Conservation (phyloP, 1,140 invertebrate genomes). For the Mya arenaria region DNA sequence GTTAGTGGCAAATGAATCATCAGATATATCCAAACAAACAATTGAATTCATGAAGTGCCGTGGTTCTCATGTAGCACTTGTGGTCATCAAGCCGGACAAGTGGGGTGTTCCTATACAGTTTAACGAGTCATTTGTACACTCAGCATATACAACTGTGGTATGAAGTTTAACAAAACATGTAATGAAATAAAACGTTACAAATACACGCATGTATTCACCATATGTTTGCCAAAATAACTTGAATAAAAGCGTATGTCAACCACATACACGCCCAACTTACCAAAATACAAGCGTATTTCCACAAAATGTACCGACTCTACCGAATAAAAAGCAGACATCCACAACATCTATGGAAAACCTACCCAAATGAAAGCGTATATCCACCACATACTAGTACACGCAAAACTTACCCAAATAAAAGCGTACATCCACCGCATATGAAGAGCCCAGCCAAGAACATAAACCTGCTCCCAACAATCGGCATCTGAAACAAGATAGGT, state of each 20-base stretch:
- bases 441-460: slow-evolving; percentile 77
- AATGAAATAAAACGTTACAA: too few species aligned
- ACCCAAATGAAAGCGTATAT: neutral
- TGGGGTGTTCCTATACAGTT: too few species aligned
- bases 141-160: too few species aligned
- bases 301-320: neutral
- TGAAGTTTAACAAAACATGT: too few species aligned
- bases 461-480: slow-evolving; percentile 86
- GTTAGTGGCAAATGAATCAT: too few species aligned
- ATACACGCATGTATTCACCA: too few species aligned
- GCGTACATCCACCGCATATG: slow-evolving; percentile 75
- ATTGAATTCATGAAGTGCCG: too few species aligned
- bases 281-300: neutral
- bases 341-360: neutral
- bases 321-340: neutral
- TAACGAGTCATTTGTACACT: too few species aligned
- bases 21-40: too few species aligned
- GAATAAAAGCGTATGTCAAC: neutral
- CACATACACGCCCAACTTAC: neutral
- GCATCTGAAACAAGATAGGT: slow-evolving; percentile 84
- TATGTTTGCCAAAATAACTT: neutral
- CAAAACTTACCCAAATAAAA: slow-evolving; percentile 80
- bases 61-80: too few species aligned
- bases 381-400: neutral
- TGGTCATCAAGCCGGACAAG: too few species aligned